Conservation (phyloP, 2,888 invertebrate genomes). For the Hololepta plana region DNA sequence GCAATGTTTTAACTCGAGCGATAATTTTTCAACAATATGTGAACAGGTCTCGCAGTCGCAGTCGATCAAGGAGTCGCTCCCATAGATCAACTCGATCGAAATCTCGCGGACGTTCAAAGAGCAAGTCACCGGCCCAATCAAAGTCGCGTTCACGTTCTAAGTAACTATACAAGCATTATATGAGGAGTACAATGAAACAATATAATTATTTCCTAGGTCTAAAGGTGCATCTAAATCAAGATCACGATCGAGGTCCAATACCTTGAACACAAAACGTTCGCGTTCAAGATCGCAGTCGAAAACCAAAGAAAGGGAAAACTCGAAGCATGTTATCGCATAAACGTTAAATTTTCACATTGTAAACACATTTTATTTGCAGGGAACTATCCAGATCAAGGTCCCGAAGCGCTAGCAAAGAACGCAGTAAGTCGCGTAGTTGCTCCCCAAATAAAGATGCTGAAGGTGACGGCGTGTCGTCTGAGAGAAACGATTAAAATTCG, state of each 20-base stretch:
- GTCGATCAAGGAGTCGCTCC: slow-evolving; percentile 27
- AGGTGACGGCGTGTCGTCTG: no score
- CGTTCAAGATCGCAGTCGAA: slow-evolving; percentile 36
- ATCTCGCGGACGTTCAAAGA: slow-evolving; percentile 35
- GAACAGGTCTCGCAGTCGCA: slow-evolving; percentile 28
- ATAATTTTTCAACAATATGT: slow-evolving; percentile 1
- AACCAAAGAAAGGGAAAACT: slow-evolving; percentile 6
- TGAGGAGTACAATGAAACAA: no score
- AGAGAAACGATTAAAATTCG: slow-evolving; percentile 14
- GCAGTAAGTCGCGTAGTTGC: slow-evolving; percentile 27
- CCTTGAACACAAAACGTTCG: slow-evolving; percentile 33
- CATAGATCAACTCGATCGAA: slow-evolving; percentile 33
- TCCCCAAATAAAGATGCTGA: slow-evolving; percentile 19
- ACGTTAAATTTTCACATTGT: not conserved
- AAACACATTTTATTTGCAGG: slow-evolving; percentile 21
- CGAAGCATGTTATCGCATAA: slow-evolving; percentile 1
- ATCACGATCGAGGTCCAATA: slow-evolving; percentile 41
- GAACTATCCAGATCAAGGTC: slow-evolving; percentile 44
- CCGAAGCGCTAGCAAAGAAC: slow-evolving; percentile 47
- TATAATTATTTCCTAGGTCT: slow-evolving; percentile 31
- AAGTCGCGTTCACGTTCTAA: slow-evolving; percentile 52
- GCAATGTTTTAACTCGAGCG: slow-evolving; percentile 3
- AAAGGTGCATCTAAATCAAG: slow-evolving; percentile 46
- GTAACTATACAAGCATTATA: not conserved
- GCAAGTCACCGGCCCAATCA: slow-evolving; percentile 54